These are phyloP conservation scores for Melanotus villosus DNA, from an alignment of 2,888 invertebrate genomes.

Conservation along the genomic window DNA sequence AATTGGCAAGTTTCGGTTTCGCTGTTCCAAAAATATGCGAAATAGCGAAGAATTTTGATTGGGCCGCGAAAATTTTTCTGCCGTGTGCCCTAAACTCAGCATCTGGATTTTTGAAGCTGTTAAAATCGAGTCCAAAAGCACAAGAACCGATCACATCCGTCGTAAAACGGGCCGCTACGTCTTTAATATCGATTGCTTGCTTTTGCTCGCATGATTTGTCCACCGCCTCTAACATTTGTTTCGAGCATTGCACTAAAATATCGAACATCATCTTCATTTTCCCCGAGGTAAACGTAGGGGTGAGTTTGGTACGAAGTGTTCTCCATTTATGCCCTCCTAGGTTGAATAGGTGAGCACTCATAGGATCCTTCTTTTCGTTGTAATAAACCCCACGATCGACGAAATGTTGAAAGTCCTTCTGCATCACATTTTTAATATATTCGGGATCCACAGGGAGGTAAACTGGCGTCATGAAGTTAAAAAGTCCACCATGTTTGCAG, in stretches of 20 bases:
- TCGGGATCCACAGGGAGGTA: conserved; percentile 61
- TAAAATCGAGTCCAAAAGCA: not conserved
- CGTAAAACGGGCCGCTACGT: not conserved
- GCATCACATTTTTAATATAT: conserved; percentile 65
- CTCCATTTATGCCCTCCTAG: conserved; percentile 68
- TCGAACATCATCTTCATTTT: too few species aligned
- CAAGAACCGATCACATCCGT: not conserved
- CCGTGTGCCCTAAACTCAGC: not conserved
- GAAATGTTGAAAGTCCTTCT: conserved; percentile 68
- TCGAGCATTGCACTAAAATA: too few species aligned
- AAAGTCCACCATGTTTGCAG: conserved; percentile 6
- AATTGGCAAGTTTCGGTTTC: not conserved
- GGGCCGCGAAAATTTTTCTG: not conserved
- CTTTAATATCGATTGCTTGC: not conserved
- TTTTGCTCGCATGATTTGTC: too few species aligned
- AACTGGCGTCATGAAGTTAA: not conserved
- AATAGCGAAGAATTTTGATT: too few species aligned
- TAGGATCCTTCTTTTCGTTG: conserved; percentile 64
- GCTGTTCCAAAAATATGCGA: too few species aligned
- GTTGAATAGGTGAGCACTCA: conserved; percentile 63
- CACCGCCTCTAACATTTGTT: too few species aligned
- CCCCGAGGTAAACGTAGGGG: too few species aligned
- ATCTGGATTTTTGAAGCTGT: conserved; percentile 47
- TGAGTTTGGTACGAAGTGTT: conserved; percentile 57
- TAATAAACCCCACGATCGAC: conserved; percentile 66